phyloP scores from a whole-genome alignment of 2,113 vertebrate genomes.

The Hyperopisus bebe region DNA sequence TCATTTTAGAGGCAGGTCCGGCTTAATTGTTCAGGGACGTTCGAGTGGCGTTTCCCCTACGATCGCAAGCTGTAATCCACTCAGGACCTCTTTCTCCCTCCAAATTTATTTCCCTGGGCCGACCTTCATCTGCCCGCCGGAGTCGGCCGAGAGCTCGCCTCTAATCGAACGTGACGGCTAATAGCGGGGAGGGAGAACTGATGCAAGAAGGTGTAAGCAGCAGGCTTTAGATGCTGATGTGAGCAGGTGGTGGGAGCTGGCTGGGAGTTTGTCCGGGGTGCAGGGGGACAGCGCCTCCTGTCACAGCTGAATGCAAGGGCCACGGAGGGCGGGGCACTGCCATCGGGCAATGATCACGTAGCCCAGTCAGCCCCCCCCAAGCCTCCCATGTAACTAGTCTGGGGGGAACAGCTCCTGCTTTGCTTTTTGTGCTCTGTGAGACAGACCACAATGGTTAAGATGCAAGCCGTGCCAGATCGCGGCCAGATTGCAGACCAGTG shows the following conservation, averaged over 20 bases:
- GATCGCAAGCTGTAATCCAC: neutral
- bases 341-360: neutral
- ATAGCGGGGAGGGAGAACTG: neutral
- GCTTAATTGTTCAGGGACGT: neutral
- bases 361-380: neutral
- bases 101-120: neutral
- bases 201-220: slow-evolving; percentile 7
- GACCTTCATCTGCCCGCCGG: neutral
- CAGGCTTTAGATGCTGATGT: neutral
- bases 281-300: neutral
- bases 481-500: neutral
- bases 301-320: neutral
- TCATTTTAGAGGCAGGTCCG: neutral
- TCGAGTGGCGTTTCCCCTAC: neutral
- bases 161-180: slow-evolving; percentile 9
- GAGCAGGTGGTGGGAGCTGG: slow-evolving; percentile 5
- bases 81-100: neutral
- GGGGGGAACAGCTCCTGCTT: neutral
- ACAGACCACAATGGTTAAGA: neutral
- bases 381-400: neutral
- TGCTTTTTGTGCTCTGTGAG: neutral
- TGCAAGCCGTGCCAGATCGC: neutral
- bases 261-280: neutral
- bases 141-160: neutral
- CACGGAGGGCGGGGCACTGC: neutral